A percentile compares a stretch with the other conserved stretches of the same genome.
Evolutionary conservation across 2,113 vertebrate genomes (phyloP).

Genomic region (Gymnorhina tibicen): DNA sequence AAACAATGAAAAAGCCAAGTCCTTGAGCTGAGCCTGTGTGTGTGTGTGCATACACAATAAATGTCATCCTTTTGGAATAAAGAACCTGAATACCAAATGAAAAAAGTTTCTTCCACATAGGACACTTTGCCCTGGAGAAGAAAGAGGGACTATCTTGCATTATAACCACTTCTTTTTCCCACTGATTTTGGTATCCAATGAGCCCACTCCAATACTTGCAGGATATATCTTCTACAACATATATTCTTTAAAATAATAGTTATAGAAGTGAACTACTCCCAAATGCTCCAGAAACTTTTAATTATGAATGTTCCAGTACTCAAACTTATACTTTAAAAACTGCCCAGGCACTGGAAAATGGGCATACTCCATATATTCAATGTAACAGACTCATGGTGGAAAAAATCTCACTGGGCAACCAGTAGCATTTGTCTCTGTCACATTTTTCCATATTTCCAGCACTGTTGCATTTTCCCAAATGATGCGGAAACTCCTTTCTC

Average conservation of each 20-base stretch:
- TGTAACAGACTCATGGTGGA: slow-evolving; percentile 47
- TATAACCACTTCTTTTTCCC: not conserved
- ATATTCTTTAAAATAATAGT: not conserved
- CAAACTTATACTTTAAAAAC: not conserved
- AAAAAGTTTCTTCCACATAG: not conserved
- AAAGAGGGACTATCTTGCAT: not conserved
- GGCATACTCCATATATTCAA: slow-evolving; percentile 6
- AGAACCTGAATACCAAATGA: not conserved
- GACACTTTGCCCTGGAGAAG: not conserved
- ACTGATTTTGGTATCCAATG: not conserved
- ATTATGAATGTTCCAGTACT: slow-evolving; percentile 22
- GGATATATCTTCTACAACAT: not conserved
- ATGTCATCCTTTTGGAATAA: not conserved
- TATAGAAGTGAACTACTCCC: not conserved
- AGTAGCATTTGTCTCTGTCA: slow-evolving; percentile 1
- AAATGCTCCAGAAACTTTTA: not conserved
- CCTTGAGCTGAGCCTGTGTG: not conserved
- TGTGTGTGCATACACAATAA: not conserved
- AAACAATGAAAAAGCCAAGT: not conserved
- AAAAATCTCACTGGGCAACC: slow-evolving; percentile 56
- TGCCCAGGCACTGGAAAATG: slow-evolving; percentile 41
- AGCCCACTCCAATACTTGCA: not conserved
- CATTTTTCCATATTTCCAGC: slow-evolving; percentile 59
- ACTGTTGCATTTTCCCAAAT: not conserved
- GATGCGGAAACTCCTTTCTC: slow-evolving; percentile 10